Evolutionary conservation across 2,113 vertebrate species (phyloP), one percentile per base, ranked within the genome.

Genomic region (Alethe castanea): DNA sequence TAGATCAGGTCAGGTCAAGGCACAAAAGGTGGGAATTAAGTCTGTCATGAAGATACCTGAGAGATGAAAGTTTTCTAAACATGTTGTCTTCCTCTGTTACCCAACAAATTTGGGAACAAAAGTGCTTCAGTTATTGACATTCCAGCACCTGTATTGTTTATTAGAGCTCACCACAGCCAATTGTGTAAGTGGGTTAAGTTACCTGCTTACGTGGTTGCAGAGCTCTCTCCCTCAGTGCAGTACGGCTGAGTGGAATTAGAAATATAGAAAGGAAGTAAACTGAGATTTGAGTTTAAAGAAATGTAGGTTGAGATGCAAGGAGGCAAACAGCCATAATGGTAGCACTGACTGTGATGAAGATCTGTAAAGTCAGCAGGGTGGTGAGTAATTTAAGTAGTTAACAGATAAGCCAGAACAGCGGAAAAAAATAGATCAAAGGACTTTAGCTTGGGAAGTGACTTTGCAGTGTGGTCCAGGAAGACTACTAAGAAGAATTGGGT

Each of bases 401-500:
- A 54, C 19, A 78, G 65, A 59, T 81, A 33, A 88, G 13, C 45
- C 57, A 48, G 52, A 81, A 61, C 23, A 81, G 33, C n/a, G 79
- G 56, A 56, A 79, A 79, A 73, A 70, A 85, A 40, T 12, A 64
- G 5, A 14, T n/a, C 59, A 26, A 35, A 87, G 78, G 44, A 81
- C 38, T 10, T 82, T 74, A 29, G 44, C 12, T 54, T 1, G 5
- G 52, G 24, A 79, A 62, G 22, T 54, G 61, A 70, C 56, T 71
- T 74, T 66, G 26, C 65, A 64, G 33, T 2, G 24, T 74, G 29
- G 33, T 47, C 45, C n/a, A 70, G 56, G 50, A 87, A 45, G 47
- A 65, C 1, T 1, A 0, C 8, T 20, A 14, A 12, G 29, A 14
- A 14, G 29, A 54, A 26, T 8, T 25, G 11, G n/a, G 26, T 60